Base-by-base conservation (phyloP, 2,113 vertebrate species). In the Larimichthys crocea region DNA sequence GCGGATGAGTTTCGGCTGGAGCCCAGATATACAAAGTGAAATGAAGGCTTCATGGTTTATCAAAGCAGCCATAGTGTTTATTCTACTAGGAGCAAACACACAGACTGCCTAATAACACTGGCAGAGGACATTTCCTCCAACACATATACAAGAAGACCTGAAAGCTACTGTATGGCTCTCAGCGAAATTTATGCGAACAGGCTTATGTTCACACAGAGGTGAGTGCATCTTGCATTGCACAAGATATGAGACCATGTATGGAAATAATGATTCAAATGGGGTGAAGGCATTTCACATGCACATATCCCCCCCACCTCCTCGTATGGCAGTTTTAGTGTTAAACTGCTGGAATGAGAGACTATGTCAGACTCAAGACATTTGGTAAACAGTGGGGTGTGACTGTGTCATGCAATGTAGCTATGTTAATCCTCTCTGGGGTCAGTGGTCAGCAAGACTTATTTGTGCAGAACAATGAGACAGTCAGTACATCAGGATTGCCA, bases 31-130 rank as follows among this genome's bases (percentile, higher is more conserved):
- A 87, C 88, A 89, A 81, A 90, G 82, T 89, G 77, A 87, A 92
- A 90, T 79, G 84, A 88, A 84, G 75, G 85, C 84, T 87, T 89
- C 74, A 80, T 83, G 78, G 86, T 92, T 91, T 90, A 93, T 92
- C 86, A 88, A 86, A 89, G 88, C 70, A 66, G 62, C 86, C 26
- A 40, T 80, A 72, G 74, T 89, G 87, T 92, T 92, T 91, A 87
- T 92, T 84, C 89, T 60, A 64, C 75, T 10, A 69, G 57, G 81
- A 79, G 81, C 87, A 86, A 89, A 86, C 91, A 84, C 73, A 61
- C 84, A 52, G 61, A 66, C 79, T 80, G 64, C 76, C 73, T 88
- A 88, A 88, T 89, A 91, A 88, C 88, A 87, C 62, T 53, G 12
- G 22, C 62, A 72, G 86, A 31, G 12, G 76, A 82, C 76, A 79